Conservation (phyloP, 2,113 vertebrate species). For the Osmerus eperlanus region DNA sequence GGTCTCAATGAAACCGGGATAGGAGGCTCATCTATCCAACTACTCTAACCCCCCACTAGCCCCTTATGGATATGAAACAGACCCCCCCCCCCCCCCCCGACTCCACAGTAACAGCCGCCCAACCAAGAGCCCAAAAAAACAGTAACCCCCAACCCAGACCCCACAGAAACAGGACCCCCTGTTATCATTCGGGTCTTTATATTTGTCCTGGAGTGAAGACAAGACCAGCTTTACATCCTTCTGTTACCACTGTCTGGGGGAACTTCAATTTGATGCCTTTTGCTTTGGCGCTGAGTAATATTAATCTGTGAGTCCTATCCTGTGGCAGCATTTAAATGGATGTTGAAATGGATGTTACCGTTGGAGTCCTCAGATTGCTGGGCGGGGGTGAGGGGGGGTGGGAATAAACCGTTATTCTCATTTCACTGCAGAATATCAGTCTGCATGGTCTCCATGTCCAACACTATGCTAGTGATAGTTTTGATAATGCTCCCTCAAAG, state of each 20-base stretch:
- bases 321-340: not conserved
- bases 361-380: too few species aligned
- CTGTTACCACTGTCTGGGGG: not conserved
- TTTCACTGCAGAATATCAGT: not conserved
- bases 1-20: not conserved
- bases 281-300: not conserved
- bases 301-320: not conserved
- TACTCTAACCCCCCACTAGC: too few species aligned
- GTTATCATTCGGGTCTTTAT: slow-evolving; percentile 25
- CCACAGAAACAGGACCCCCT: slow-evolving; percentile 29
- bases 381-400: too few species aligned
- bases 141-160: slow-evolving; percentile 38
- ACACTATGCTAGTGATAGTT: not conserved
- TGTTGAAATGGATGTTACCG: too few species aligned
- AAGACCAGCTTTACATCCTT: not conserved
- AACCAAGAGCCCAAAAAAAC: not conserved
- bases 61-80: too few species aligned
- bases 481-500: not conserved
- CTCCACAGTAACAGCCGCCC: too few species aligned
- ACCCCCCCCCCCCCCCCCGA: too few species aligned
- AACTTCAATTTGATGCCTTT: not conserved
- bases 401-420: not conserved
- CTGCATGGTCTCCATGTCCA: not conserved
- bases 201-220: not conserved
- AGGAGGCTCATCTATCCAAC: not conserved